phyloP scores from a whole-genome alignment of 2,113 vertebrate species.

The Arothron firmamentum region DNA sequence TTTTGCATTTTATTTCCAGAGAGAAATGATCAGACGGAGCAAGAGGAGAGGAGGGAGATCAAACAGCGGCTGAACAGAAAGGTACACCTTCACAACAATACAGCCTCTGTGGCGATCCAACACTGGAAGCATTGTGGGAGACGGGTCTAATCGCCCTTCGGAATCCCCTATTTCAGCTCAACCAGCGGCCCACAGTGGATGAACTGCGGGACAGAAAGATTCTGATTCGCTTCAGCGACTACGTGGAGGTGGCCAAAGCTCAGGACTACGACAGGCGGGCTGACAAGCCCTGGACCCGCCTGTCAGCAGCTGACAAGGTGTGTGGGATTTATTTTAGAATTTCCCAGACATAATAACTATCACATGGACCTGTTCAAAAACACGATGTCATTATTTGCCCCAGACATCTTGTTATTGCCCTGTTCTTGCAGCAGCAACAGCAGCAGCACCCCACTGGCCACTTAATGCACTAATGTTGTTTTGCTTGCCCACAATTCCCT shows the following conservation, averaged over 20 bases:
- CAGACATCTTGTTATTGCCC: constrained; percentile 3
- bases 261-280: constrained; percentile 98
- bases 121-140: neutral
- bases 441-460: neutral
- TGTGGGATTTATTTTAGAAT: neutral
- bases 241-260: constrained; percentile 98
- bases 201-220: constrained; percentile 97
- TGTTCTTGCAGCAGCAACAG: constrained; percentile 10
- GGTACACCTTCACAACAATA: constrained; percentile 67
- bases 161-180: constrained; percentile 76
- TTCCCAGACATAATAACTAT: neutral
- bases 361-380: constrained; percentile 2
- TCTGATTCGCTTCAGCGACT: constrained; percentile 97
- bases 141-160: neutral
- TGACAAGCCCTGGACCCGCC: constrained; percentile 96
- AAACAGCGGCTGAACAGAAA: constrained; percentile 97
- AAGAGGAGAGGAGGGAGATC: constrained; percentile 95
- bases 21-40: constrained; percentile 95
- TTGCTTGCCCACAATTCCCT: constrained; percentile 8
- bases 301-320: constrained; percentile 97
- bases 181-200: constrained; percentile 96
- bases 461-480: constrained; percentile 32
- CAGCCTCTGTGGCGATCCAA: neutral
- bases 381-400: neutral
- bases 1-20: constrained; percentile 68